Evolutionary conservation across 2,797 vertebrate genomes (phyloP), one percentile per base, ranked within the genome.

Genomic region (Sparus aurata): DNA sequence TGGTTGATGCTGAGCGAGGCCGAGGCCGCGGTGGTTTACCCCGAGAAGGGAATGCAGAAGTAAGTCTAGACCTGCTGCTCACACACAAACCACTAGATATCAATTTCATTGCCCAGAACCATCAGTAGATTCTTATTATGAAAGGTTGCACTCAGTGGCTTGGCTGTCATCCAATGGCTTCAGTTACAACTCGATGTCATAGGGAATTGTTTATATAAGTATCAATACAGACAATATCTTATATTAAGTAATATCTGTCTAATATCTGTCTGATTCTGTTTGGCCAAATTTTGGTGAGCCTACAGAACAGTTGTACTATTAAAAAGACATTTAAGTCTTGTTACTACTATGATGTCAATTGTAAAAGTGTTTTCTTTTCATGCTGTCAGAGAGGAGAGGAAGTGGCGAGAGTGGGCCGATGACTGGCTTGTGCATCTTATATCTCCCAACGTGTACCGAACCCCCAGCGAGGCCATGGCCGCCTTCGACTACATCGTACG

Each of bases 401-500:
- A 98, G 83, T 99, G 98, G 98, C 96, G 98, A 15, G 92, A 96
- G 76, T 99, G 98, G 98, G 96, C 94, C 0, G 98, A 99, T 0
- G 96, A 98, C 50, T 97, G 97, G 97, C 95, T 99, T 4, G 98
- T 99, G 30, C 98, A 99, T 84, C 97, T 99, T 27, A 97, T 99
- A 85, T 99, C 98, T 1, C 98, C 98, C 71, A 99, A 99, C 0
- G 97, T 99, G 70, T 99, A 99, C 93, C 96, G 98, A 1, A 97
- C 97, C 0, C 95, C 96, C 0, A 70, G 84, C 0, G 98, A 99
- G 86, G 96, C 98, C 27, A 82, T 99, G 92, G 96, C 97, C 0
- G 98, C 98, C 62, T 99, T 99, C 0, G 96, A 99, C 89, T 99
- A 99, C 96, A 99, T 99, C 0, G 98, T 99, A 2, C 96, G 94